Percentiles rank a stretch among this genome's conserved stretches.
Evolutionary conservation across 1,140 invertebrate genomes (phyloP).

Genomic region (Calosoma granatense): DNA sequence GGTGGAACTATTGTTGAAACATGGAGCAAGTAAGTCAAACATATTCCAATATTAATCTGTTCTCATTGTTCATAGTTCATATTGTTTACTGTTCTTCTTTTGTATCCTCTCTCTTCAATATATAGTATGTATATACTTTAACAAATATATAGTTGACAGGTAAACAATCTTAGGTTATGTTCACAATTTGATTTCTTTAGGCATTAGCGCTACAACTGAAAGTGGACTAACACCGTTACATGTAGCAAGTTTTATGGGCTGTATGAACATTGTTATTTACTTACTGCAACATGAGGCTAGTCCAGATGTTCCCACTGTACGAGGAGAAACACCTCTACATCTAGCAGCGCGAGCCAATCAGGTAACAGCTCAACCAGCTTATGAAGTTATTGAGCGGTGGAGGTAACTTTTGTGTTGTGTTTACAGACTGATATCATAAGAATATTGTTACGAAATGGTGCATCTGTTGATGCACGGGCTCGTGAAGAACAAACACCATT

Average conservation of each 20-base stretch:
- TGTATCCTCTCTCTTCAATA: too few species aligned
- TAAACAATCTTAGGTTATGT: neutral
- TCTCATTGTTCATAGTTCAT: neutral
- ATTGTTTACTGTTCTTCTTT: too few species aligned
- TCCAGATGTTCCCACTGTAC: conserved; percentile 87
- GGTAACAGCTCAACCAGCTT: too few species aligned
- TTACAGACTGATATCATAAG: conserved; percentile 87
- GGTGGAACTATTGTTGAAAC: conserved; percentile 90
- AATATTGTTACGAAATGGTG: conserved; percentile 89
- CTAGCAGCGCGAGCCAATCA: conserved; percentile 94
- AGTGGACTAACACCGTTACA: conserved; percentile 91
- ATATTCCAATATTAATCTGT: neutral
- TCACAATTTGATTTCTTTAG: conserved; percentile 22
- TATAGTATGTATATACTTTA: too few species aligned
- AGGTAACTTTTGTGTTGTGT: conserved; percentile 34
- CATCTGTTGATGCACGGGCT: conserved; percentile 85
- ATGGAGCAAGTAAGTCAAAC: conserved; percentile 66
- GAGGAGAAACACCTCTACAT: conserved; percentile 95
- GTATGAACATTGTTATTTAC: conserved; percentile 98
- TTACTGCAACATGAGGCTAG: conserved; percentile 90
- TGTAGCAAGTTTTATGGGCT: conserved; percentile 98
- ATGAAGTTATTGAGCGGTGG: too few species aligned
- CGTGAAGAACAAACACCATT: conserved; percentile 88
- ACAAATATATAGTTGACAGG: neutral
- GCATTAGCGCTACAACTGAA: conserved; percentile 55